Conservation (phyloP, 1,140 invertebrate species). For the Penaeus indicus region DNA sequence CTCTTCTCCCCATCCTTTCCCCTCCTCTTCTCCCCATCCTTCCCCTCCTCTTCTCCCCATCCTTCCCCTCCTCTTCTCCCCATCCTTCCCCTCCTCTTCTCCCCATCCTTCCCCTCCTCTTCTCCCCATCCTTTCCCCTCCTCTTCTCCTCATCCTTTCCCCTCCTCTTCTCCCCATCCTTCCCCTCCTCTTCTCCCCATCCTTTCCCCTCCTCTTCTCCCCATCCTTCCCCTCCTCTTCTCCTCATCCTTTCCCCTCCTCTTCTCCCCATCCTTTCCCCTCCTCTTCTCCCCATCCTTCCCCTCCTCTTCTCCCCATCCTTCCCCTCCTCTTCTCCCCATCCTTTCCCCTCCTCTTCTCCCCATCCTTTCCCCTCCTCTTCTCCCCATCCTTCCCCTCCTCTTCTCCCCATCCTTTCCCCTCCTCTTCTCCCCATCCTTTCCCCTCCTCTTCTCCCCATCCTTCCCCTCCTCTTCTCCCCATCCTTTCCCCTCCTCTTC, state of each 20-base stretch:
- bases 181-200: not conserved
- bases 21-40: not conserved
- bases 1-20: not conserved
- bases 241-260: not conserved
- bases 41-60: not conserved
- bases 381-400: not conserved
- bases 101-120: not conserved
- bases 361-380: not conserved
- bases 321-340: not conserved
- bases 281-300: not conserved
- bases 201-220: not conserved
- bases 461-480: not conserved
- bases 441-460: not conserved
- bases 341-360: too few species aligned
- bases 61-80: not conserved
- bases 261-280: not conserved
- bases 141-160: not conserved
- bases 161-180: not conserved
- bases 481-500: not conserved
- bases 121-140: not conserved
- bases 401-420: too few species aligned
- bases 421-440: not conserved
- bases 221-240: not conserved
- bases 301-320: not conserved
- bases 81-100: not conserved